Conservation (phyloP, 2,797 vertebrate genomes). For the Gobionotothen gibberifrons region DNA sequence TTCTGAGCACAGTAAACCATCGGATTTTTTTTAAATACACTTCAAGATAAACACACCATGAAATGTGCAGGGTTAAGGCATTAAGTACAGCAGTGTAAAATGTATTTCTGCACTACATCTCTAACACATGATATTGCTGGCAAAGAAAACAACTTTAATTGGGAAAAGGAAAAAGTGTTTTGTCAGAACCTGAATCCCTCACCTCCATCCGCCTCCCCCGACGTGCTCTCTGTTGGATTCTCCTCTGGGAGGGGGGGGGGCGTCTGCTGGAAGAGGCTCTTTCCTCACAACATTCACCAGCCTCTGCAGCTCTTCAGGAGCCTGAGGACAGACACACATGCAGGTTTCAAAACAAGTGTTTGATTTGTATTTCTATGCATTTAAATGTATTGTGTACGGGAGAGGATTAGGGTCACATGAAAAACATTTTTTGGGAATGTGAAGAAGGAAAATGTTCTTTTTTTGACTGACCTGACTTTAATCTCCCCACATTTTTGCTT, state of each 20-base stretch:
- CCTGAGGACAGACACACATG: conserved; percentile 54
- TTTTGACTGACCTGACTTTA: too few species aligned
- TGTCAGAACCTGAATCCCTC: conserved; percentile 9
- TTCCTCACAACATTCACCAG: conserved; percentile 78
- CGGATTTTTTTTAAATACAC: background rate
- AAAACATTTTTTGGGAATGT: too few species aligned
- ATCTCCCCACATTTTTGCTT: too few species aligned
- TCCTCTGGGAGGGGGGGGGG: conserved; percentile 74
- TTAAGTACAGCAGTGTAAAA: background rate
- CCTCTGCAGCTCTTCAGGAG: conserved; percentile 75
- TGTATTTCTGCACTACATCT: background rate
- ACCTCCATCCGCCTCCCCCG: conserved; percentile 62
- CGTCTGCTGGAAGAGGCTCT: conserved; percentile 71
- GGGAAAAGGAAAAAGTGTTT: background rate
- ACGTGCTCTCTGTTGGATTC: conserved; percentile 34
- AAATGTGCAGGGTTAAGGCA: background rate
- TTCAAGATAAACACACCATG: background rate
- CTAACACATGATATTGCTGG: background rate
- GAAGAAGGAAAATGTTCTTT: too few species aligned
- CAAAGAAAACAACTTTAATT: background rate
- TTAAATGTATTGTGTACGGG: too few species aligned
- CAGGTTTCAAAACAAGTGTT: background rate
- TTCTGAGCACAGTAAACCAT: too few species aligned
- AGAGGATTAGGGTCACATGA: too few species aligned
- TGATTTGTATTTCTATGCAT: too few species aligned